Evolutionary conservation across 2,888 invertebrate genomes (phyloP), one percentile per base, ranked within the genome.

Genomic region (Prosopocoilus inquinatus): DNA sequence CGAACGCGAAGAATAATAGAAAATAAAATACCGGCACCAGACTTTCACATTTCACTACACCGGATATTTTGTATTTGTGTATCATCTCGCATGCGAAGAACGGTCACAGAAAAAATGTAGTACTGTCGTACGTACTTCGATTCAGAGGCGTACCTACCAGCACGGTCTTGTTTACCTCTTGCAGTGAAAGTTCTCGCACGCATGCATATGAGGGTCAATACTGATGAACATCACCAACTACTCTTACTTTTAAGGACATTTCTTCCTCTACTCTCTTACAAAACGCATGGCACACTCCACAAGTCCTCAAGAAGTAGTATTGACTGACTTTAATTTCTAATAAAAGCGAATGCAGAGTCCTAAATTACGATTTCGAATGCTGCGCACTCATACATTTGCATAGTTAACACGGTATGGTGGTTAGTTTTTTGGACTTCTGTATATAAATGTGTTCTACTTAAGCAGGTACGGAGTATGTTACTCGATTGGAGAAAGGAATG

Each of bases 1-100:
- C 56, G 46, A 57, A 48, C 15, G 59, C 48, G 39, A 59, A 51
- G 41, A 63, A 60, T 36, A 64, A 50, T 12, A 63, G 53, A 47
- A 59, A 57, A 52, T 53, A 63, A 35, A 55, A 61, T 32, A 57
- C 54, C 57, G 62, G 51, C 38, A 59, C 46, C 47, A 58, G 61
- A 62, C 60, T 61, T 62, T 62, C 64, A 51, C 62, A 55, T 59
- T 54, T 62, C 54, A 59, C 58, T 54, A 53, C 16, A 16, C 34
- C 36, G 13, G 9, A 28, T 12, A 36, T 34, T 16, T 20, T 43
- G 16, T 38, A 52, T 57, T 52, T 53, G 45, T 57, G 49, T 52
- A 52, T 57, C 56, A 57, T 57, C 52, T 57, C 52, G 47, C 28
- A 33, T 33, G 15, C 16, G n/a, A 47, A 9, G 8, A 41, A 46